Conservation (phyloP, 2,888 invertebrate species). For the Eilema griseolum region DNA sequence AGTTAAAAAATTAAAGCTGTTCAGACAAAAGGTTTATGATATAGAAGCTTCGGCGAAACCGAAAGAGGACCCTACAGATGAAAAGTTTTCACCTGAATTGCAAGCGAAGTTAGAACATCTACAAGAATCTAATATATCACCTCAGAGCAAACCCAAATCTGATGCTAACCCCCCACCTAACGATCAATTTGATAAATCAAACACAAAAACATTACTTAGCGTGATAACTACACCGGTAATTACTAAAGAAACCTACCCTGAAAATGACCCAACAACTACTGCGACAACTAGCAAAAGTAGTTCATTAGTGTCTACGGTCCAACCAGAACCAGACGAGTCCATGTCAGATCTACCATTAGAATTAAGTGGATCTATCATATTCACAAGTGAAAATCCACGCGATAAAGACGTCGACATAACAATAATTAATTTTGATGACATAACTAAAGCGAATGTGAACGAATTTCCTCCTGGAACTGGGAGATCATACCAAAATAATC, state of each 20-base stretch:
- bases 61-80: neutral
- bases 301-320: neutral
- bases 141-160: slow-evolving; percentile 8
- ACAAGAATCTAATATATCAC: neutral
- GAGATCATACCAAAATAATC: neutral
- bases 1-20: slow-evolving; percentile 7
- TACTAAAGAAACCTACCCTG: neutral
- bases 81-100: slow-evolving; percentile 4
- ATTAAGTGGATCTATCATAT: slow-evolving; percentile 11
- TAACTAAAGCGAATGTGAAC: neutral
- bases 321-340: neutral
- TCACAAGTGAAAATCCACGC: slow-evolving; percentile 4
- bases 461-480: neutral
- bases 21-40: slow-evolving; percentile 2
- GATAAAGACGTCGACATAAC: slow-evolving; percentile 51
- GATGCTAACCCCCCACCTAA: neutral
- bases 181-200: neutral
- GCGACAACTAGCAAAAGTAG: neutral
- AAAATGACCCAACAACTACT: neutral
- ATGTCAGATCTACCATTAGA: neutral
- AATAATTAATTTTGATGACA: slow-evolving; percentile 53
- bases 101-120: slow-evolving; percentile 10
- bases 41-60: neutral
- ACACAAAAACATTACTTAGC: neutral
- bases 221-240: neutral